These are phyloP conservation scores for Rhynchophorus ferrugineus DNA, from an alignment of 1,140 invertebrate genomes.

Conservation along the genomic window DNA sequence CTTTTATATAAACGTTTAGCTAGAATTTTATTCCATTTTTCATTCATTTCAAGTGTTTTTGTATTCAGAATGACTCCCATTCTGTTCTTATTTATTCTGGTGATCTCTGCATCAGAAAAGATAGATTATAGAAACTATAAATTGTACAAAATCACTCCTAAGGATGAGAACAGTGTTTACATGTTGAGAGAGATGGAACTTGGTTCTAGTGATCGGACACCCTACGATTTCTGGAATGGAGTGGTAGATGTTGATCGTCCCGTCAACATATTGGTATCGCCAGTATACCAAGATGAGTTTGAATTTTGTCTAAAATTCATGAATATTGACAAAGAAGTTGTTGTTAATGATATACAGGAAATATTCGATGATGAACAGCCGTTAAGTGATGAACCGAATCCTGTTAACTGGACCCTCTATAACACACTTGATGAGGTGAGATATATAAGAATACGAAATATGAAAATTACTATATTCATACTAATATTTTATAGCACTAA, in stretches of 20 bases:
- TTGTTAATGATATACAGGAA: slow-evolving; percentile 39
- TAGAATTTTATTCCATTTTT: too few relatives aligned
- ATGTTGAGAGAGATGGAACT: slow-evolving; percentile 19
- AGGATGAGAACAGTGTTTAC: slow-evolving; percentile 18
- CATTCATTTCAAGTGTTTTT: too few relatives aligned
- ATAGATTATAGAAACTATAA: slow-evolving; percentile 27
- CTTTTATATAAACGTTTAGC: too few relatives aligned
- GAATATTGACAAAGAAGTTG: slow-evolving; percentile 28
- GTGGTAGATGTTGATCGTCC: slow-evolving; percentile 10
- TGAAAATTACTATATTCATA: too few relatives aligned
- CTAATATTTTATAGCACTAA: too few relatives aligned
- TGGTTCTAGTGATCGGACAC: slow-evolving; percentile 6
- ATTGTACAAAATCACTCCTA: slow-evolving; percentile 28
- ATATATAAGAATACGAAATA: too few relatives aligned
- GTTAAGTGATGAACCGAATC: background rate
- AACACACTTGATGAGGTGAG: slow-evolving; percentile 23
- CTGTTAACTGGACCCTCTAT: slow-evolving; percentile 19
- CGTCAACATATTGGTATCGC: slow-evolving; percentile 38
- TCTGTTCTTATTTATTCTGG: too few relatives aligned
- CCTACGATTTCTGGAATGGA: slow-evolving; percentile 29
- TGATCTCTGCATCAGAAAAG: slow-evolving; percentile 9
- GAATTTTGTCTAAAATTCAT: slow-evolving; percentile 10
- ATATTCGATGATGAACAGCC: slow-evolving; percentile 28
- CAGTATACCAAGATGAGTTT: slow-evolving; percentile 27
- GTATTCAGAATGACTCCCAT: too few relatives aligned